Percentiles rank a stretch among this genome's conserved stretches.
These are phyloP conservation scores for Clarias platycephalus DNA, from an alignment of 2,797 vertebrate species.

Conservation along the genomic window DNA sequence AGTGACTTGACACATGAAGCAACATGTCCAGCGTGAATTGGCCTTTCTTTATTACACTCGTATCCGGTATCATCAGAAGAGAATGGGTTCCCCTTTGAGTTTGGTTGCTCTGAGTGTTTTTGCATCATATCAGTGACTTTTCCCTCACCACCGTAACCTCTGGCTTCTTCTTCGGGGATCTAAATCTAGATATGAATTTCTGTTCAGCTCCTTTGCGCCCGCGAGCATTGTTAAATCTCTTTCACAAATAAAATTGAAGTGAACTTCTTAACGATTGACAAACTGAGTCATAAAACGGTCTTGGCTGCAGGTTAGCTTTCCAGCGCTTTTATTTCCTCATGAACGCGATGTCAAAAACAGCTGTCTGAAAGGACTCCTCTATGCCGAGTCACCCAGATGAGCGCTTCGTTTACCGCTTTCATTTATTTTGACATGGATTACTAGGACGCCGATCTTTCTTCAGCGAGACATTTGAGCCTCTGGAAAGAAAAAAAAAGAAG, in stretches of 20 bases:
- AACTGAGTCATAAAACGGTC: constrained; percentile 59
- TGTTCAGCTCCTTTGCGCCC: background rate
- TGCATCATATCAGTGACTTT: background rate
- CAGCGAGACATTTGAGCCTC: constrained; percentile 52
- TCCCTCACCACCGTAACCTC: background rate
- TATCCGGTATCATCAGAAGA: background rate
- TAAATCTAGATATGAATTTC: background rate
- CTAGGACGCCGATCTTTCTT: constrained; percentile 61
- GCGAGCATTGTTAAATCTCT: background rate
- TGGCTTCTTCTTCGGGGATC: background rate
- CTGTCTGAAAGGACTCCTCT: constrained; percentile 60
- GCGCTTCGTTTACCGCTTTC: constrained; percentile 41
- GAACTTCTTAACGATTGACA: constrained; percentile 44
- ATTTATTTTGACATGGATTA: constrained; percentile 54
- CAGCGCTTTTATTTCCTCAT: constrained; percentile 66
- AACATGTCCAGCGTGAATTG: background rate
- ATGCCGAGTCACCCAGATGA: constrained; percentile 41
- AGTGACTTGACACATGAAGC: background rate
- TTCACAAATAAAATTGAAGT: background rate
- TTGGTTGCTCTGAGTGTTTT: background rate
- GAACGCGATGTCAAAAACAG: constrained; percentile 68
- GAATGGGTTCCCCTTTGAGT: background rate
- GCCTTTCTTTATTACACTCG: background rate
- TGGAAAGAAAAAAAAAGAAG: no score
- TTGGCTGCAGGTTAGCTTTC: constrained; percentile 63